Evolutionary conservation across 2,888 invertebrate genomes (phyloP), one percentile per base, ranked within the genome.

Genomic region (Cybosia mesomella): DNA sequence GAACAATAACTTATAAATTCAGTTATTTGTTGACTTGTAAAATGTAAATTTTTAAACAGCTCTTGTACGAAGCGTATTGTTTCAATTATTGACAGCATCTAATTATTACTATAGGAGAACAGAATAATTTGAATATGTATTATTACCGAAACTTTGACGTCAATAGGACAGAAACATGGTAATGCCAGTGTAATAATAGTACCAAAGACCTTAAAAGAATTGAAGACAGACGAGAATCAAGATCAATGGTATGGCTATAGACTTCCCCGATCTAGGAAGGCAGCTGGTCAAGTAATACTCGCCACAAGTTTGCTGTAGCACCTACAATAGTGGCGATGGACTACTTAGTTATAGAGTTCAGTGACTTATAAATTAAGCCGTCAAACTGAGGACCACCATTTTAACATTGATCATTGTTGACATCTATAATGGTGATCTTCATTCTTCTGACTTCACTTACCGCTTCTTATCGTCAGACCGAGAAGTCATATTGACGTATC

Each of bases 71-170:
- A 49, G n/a, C n/a, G 7, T n/a, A 49, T 49, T 49, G 49, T 49
- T 8, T 49, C 1, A 2, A n/a, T 49, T 49, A 49, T 49, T 49
- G 49, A 49, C n/a, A 49, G 49, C 0, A n/a, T 49, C n/a, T 49
- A 49, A 49, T 49, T 49, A 43, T 18, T 43, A 43, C 18, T 43
- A 18, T 43, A 49, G 7, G 9, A 9, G n/a, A 49, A 49, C 49
- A 49, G n/a, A 49, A 49, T 49, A 49, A 49, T 49, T 49, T 49
- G n/a, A 49, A 49, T 49, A n/a, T n/a, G 49, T 49, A 49, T 49
- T 49, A 49, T 49, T 49, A 2, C n/a, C 2, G 49, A 9, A n/a
- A 49, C 49, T n/a, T 49, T n/a, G 49, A 49, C 49, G 49, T 49
- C 49, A 49, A 49, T 49, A 49, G 49, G 18, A 49, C n/a, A n/a